These are phyloP conservation scores for Cheilosia urbana DNA, from an alignment of 2,888 invertebrate species.

Conservation along the genomic window DNA sequence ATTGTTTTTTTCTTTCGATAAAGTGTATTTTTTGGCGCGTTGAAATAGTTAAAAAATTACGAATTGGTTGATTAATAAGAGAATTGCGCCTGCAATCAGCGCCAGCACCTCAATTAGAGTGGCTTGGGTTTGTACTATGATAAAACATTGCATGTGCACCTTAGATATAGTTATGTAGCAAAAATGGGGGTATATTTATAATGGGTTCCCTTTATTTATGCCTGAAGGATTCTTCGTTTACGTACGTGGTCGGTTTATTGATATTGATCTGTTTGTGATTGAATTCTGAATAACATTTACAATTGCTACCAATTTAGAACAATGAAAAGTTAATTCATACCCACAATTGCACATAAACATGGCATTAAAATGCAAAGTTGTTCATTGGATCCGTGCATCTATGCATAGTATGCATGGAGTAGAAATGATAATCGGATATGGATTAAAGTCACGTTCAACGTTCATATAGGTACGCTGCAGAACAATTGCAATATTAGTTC, in stretches of 20 bases:
- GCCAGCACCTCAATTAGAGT: not conserved
- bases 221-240: not conserved
- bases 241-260: not conserved
- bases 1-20: slow-evolving; percentile 19
- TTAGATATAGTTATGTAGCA: not conserved
- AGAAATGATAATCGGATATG: slow-evolving; percentile 14
- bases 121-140: too few relatives aligned
- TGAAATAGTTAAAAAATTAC: slow-evolving; percentile 23
- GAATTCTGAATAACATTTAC: slow-evolving; percentile 12
- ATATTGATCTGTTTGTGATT: not conserved
- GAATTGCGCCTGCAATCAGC: not conserved
- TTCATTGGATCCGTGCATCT: slow-evolving; percentile 9
- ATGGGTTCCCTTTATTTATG: not conserved
- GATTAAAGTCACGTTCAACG: slow-evolving; percentile 55
- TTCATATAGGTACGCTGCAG: slow-evolving; percentile 7
- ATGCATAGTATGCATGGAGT: slow-evolving; percentile 6
- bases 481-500: slow-evolving; percentile 41
- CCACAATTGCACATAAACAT: slow-evolving; percentile 13
- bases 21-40: slow-evolving; percentile 34
- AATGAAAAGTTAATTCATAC: slow-evolving; percentile 24
- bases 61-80: slow-evolving; percentile 9
- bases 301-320: slow-evolving; percentile 27
- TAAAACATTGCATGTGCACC: too few relatives aligned
- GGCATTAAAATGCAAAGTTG: slow-evolving; percentile 38
- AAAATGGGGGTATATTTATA: not conserved